Evolutionary conservation across 2,797 vertebrate genomes (phyloP).

Genomic region (Argyrosomus regius): DNA sequence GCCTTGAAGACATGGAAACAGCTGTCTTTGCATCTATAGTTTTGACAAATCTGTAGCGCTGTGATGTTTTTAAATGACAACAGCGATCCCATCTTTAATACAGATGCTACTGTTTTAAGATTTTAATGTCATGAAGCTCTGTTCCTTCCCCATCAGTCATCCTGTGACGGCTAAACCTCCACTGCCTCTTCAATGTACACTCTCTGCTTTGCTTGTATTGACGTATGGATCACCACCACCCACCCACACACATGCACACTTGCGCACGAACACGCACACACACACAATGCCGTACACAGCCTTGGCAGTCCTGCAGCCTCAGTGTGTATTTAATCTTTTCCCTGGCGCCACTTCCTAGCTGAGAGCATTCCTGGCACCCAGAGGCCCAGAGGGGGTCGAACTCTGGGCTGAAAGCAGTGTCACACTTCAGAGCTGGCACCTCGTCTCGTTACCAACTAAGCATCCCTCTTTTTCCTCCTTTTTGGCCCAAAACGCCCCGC

Average conservation of each 20-base stretch:
- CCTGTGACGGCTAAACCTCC: constrained; percentile 28
- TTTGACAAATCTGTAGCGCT: background rate
- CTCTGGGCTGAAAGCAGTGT: constrained; percentile 73
- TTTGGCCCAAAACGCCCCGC: constrained; percentile 60
- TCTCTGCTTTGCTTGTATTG: constrained; percentile 31
- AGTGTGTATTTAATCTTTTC: constrained; percentile 81
- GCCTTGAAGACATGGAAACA: background rate
- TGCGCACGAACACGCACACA: constrained; percentile 27
- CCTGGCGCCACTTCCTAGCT: constrained; percentile 79
- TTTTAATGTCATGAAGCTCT: background rate
- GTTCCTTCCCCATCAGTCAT: constrained; percentile 8
- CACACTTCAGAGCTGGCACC: constrained; percentile 82
- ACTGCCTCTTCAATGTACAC: background rate
- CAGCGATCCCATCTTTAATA: background rate
- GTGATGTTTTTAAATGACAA: background rate
- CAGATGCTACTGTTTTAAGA: background rate
- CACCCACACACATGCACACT: constrained; percentile 9
- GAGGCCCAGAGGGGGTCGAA: constrained; percentile 73
- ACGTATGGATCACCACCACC: constrained; percentile 44
- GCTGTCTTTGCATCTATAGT: background rate
- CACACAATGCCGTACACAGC: constrained; percentile 52
- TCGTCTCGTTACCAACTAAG: constrained; percentile 63
- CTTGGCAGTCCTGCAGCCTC: constrained; percentile 61
- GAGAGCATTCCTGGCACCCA: constrained; percentile 81
- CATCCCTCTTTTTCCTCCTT: constrained; percentile 67